Percentiles rank a stretch among this genome's conserved stretches.
These are phyloP conservation scores for Drosophila melanogaster DNA, from an alignment of 1,140 invertebrate genomes.

Conservation along the genomic window Release_6_plus_ISO1_MT NT_033779.5:20372001-20372500, in stretches of 20 bases:
- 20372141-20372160: not conserved
- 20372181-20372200: too few species aligned
- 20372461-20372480: not conserved
- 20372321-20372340: too few species aligned
- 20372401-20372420: too few species aligned
- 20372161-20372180: not conserved
- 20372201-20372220: too few species aligned
- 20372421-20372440: too few species aligned
- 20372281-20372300: too few species aligned
- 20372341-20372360: too few species aligned
- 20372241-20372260: not conserved
- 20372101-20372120: conserved; percentile 14
- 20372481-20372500: not conserved
- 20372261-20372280: not conserved
- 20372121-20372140: not conserved
- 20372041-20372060: conserved; percentile 27
- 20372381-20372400: too few species aligned
- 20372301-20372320: too few species aligned
- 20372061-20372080: conserved; percentile 19
- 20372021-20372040: conserved; percentile 1
- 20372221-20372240: too few species aligned
- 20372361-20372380: too few species aligned
- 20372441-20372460: too few species aligned
- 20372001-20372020: conserved; percentile 31
- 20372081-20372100: conserved; percentile 22